These are phyloP conservation scores for Aporrectodea caliginosa DNA, from an alignment of 1,140 invertebrate species.

Conservation along the genomic window DNA sequence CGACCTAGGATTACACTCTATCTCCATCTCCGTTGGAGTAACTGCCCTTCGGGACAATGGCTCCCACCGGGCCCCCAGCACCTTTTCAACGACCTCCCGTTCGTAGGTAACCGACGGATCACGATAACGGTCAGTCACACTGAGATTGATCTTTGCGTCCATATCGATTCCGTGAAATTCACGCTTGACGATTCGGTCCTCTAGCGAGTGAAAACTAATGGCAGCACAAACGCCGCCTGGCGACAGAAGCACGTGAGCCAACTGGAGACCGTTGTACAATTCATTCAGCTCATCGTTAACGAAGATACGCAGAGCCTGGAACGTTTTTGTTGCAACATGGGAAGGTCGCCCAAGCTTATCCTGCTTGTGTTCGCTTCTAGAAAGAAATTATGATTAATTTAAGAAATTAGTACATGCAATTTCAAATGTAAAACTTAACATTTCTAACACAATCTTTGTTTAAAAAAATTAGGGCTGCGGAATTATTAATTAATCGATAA, in stretches of 20 bases:
- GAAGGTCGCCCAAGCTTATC: slow-evolving; percentile 72
- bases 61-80: background rate
- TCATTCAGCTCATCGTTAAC: slow-evolving; percentile 97
- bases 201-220: slow-evolving; percentile 86
- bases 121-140: background rate
- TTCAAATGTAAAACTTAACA: slow-evolving; percentile 12
- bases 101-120: background rate
- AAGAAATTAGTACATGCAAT: background rate
- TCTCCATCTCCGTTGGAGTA: slow-evolving; percentile 67
- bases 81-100: background rate
- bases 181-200: slow-evolving; percentile 91
- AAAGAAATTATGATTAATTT: background rate
- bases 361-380: slow-evolving; percentile 18
- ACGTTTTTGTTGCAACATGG: slow-evolving; percentile 85
- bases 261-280: slow-evolving; percentile 79
- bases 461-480: no score
- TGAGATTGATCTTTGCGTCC: background rate
- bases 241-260: slow-evolving; percentile 71
- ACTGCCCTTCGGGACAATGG: slow-evolving; percentile 42
- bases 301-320: slow-evolving; percentile 90
- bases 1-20: slow-evolving; percentile 72
- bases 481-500: no score
- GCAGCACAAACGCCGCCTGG: slow-evolving; percentile 75
- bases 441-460: no score
- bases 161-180: slow-evolving; percentile 61